A percentile compares a stretch with the other conserved stretches of the same genome.
Evolutionary conservation across 2,888 invertebrate genomes (phyloP).

Genomic region (Autographa pulchrina): DNA sequence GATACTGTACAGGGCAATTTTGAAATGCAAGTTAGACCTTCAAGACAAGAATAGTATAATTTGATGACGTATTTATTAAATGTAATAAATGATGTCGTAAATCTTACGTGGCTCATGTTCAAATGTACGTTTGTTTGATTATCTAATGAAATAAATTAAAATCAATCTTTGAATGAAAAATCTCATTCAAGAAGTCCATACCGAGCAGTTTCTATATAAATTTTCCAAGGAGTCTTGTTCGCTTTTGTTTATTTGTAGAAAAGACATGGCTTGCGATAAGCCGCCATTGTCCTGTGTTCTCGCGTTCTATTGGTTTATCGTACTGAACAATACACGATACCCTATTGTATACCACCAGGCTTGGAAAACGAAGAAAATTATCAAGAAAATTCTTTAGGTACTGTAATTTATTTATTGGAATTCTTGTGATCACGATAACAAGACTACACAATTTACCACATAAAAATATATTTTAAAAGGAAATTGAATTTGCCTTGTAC

Average conservation of each 20-base stretch:
- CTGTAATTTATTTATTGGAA: slow-evolving; percentile 39
- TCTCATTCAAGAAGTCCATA: background rate
- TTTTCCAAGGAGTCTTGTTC: background rate
- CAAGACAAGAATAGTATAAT: no score
- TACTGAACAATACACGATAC: background rate
- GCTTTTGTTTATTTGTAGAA: slow-evolving; percentile 1
- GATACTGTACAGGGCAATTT: no score
- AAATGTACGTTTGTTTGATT: no score
- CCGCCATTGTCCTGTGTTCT: background rate
- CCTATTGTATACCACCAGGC: background rate
- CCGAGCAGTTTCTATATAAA: background rate
- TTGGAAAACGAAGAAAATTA: slow-evolving; percentile 5
- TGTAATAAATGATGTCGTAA: no score
- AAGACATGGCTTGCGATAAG: slow-evolving; percentile 1
- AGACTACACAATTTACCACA: no score
- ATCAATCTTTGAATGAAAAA: no score
- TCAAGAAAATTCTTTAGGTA: slow-evolving; percentile 18
- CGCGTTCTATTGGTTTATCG: background rate
- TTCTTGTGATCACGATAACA: background rate
- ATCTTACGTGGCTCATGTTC: no score
- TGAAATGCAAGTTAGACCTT: no score
- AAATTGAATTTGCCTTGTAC: no score
- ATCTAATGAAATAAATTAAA: no score
- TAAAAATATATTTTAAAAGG: no score
- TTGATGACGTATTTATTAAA: no score